These are phyloP conservation scores for Ormyrus labotus DNA, from an alignment of 2,888 invertebrate genomes.

Conservation along the genomic window DNA sequence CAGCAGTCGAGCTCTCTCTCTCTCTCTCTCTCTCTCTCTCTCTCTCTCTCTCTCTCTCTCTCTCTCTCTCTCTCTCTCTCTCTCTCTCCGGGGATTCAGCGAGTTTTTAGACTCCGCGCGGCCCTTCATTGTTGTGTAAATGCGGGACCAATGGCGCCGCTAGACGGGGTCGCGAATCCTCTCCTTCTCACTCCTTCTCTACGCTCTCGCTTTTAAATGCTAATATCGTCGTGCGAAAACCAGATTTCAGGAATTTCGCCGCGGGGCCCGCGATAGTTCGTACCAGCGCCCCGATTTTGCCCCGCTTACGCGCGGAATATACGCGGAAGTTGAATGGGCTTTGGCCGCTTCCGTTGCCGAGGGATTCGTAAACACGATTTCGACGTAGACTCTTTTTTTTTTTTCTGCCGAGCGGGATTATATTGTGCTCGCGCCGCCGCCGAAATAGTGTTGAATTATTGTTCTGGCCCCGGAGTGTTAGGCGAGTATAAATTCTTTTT, in stretches of 20 bases:
- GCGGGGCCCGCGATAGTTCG: slow-evolving; percentile 50
- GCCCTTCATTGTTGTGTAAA: slow-evolving; percentile 75
- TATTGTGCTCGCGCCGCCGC: too few relatives aligned
- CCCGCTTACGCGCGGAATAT: slow-evolving; percentile 42
- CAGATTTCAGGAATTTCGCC: slow-evolving; percentile 70
- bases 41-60: slow-evolving; percentile 57
- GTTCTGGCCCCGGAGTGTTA: too few relatives aligned
- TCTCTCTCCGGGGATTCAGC: slow-evolving; percentile 67
- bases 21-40: slow-evolving; percentile 59
- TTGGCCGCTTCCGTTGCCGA: slow-evolving; percentile 36
- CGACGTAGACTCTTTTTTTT: neutral
- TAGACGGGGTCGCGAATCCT: slow-evolving; percentile 65
- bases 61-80: slow-evolving; percentile 60
- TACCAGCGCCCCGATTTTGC: slow-evolving; percentile 25
- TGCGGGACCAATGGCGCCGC: slow-evolving; percentile 74
- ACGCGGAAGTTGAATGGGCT: slow-evolving; percentile 49
- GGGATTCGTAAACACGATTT: slow-evolving; percentile 46
- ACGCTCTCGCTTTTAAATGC: slow-evolving; percentile 70
- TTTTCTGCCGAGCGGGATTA: slow-evolving; percentile 9
- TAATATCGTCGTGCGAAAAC: slow-evolving; percentile 69
- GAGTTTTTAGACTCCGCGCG: slow-evolving; percentile 72
- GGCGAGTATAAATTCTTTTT: too few relatives aligned
- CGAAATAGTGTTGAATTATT: too few relatives aligned
- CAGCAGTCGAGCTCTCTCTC: slow-evolving; percentile 57
- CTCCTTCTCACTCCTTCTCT: neutral